These are phyloP conservation scores for Cichlasoma orientale DNA, from an alignment of 2,797 vertebrate genomes.

Conservation along the genomic window DNA sequence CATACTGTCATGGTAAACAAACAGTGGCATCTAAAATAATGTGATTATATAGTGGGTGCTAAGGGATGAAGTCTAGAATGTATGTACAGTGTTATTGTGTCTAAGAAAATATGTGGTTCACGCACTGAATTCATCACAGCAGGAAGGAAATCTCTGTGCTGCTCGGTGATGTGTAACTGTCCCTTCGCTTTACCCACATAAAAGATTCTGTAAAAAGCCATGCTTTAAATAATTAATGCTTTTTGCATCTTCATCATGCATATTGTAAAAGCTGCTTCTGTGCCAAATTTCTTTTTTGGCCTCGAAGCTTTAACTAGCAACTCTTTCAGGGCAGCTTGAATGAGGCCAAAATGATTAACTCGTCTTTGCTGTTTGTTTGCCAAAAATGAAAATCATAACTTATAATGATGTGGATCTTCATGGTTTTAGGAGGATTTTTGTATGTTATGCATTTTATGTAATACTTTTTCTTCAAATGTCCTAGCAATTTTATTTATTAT, in stretches of 20 bases:
- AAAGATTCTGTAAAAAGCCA: slow-evolving; percentile 36
- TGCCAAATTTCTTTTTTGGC: slow-evolving; percentile 15
- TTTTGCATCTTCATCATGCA: slow-evolving; percentile 58
- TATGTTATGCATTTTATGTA: neutral
- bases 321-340: slow-evolving; percentile 7
- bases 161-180: neutral
- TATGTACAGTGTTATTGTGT: neutral
- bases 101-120: neutral
- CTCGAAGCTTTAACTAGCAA: slow-evolving; percentile 3
- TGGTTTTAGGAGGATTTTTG: neutral
- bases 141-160: neutral
- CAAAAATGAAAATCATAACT: neutral
- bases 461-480: neutral
- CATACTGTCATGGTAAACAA: neutral
- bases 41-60: neutral
- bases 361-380: neutral
- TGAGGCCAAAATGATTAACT: neutral
- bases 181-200: neutral
- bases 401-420: neutral
- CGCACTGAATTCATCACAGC: neutral
- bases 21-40: neutral
- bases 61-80: neutral
- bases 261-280: slow-evolving; percentile 54
- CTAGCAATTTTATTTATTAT: no score
- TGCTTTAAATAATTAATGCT: slow-evolving; percentile 58